These are phyloP conservation scores for Antrozous pallidus DNA, from an alignment of 2,797 vertebrate species.

Conservation along the genomic window DNA sequence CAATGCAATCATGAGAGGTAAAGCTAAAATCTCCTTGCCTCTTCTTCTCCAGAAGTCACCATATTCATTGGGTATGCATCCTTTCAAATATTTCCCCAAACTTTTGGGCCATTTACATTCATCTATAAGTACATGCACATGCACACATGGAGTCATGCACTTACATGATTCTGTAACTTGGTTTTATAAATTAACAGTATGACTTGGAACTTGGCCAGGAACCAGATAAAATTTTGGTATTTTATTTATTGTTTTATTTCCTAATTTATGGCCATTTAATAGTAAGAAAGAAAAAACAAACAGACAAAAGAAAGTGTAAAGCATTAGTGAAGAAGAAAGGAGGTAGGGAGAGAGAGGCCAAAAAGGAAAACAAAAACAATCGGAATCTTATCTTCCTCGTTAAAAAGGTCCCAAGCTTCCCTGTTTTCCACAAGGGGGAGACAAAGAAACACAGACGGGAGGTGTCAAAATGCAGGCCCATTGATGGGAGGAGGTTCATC, in stretches of 20 bases:
- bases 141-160: neutral
- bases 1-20: neutral
- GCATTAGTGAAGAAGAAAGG: neutral
- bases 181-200: neutral
- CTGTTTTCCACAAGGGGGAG: neutral
- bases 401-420: neutral
- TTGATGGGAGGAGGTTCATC: neutral
- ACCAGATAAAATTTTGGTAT: neutral
- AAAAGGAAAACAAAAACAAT: neutral
- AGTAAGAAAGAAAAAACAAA: neutral
- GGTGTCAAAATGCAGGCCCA: rapidly evolving
- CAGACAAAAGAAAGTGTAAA: neutral
- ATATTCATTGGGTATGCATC: neutral
- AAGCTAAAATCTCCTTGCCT: neutral
- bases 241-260: neutral
- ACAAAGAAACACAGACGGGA: neutral
- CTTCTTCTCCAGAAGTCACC: neutral
- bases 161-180: neutral
- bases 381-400: neutral
- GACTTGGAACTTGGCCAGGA: neutral
- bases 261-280: neutral
- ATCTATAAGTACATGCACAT: no score
- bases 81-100: neutral
- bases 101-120: neutral
- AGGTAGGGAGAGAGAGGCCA: neutral